Evolutionary conservation across 2,888 invertebrate genomes (phyloP).

Genomic region (Muschampia staudingeri): DNA sequence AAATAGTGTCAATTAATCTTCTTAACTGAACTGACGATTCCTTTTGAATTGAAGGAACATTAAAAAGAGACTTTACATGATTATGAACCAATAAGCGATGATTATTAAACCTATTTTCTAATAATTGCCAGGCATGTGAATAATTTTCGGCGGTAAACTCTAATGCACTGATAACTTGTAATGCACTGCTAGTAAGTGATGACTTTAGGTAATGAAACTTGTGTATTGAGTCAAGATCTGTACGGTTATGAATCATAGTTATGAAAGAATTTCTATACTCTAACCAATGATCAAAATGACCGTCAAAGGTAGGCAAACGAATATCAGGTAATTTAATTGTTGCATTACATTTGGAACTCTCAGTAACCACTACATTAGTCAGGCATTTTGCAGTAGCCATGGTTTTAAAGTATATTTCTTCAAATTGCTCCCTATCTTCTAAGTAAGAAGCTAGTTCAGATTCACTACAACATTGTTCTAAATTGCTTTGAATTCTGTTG

Average conservation of each 20-base stretch:
- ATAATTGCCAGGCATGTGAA: slow-evolving; percentile 41
- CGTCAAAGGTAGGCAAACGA: slow-evolving; percentile 15
- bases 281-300: slow-evolving; percentile 46
- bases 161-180: slow-evolving; percentile 51
- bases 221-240: slow-evolving; percentile 53
- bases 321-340: slow-evolving; percentile 6
- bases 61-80: slow-evolving; percentile 45
- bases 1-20: slow-evolving; percentile 37
- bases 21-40: slow-evolving; percentile 34
- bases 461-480: not conserved
- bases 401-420: not conserved
- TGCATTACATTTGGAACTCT: too few relatives aligned
- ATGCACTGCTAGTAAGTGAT: slow-evolving; percentile 38
- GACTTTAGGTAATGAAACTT: slow-evolving; percentile 45
- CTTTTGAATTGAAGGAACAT: slow-evolving; percentile 10
- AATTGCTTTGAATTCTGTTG: not conserved
- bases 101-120: slow-evolving; percentile 42
- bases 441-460: not conserved
- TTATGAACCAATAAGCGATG: slow-evolving; percentile 40
- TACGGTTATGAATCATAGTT: slow-evolving; percentile 56
- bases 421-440: slow-evolving; percentile 1
- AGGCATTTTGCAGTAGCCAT: slow-evolving; percentile 13
- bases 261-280: slow-evolving; percentile 53
- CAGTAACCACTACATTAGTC: too few relatives aligned
- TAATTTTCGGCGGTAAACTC: slow-evolving; percentile 47